Evolutionary conservation across 1,140 invertebrate species (phyloP).

Genomic region (Octopus sinensis): DNA sequence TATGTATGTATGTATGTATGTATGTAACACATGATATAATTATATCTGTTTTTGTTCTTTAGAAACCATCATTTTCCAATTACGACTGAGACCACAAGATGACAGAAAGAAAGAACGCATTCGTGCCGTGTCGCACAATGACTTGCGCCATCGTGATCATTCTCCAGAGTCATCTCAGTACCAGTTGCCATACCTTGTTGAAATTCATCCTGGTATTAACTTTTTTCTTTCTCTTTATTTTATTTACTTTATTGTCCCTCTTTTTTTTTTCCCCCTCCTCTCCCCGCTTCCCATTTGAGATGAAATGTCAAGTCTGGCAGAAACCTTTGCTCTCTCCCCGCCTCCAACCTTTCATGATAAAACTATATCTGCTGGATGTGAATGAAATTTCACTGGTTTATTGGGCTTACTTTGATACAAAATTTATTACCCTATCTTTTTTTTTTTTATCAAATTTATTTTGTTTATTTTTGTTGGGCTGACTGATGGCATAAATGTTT

Average conservation of each 20-base stretch:
- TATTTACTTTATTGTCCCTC: too few species aligned
- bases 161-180: constrained; percentile 26
- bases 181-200: constrained; percentile 52
- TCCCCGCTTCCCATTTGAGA: too few species aligned
- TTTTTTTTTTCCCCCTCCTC: too few species aligned
- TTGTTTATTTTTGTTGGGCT: too few species aligned
- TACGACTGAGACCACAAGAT: constrained; percentile 43
- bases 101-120: constrained; percentile 42
- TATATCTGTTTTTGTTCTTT: constrained; percentile 16
- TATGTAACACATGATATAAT: neutral
- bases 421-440: neutral
- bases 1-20: too few species aligned
- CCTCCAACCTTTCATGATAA: neutral
- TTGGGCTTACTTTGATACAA: neutral
- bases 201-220: constrained; percentile 47
- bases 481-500: too few species aligned
- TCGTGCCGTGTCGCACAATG: constrained; percentile 44
- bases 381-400: neutral
- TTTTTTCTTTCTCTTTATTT: neutral
- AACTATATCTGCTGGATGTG: neutral
- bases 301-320: too few species aligned
- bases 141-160: constrained; percentile 35
- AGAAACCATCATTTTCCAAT: constrained; percentile 53
- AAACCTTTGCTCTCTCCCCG: too few species aligned
- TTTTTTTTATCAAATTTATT: too few species aligned